phyloP scores from a whole-genome alignment of 2,797 vertebrate species.

The Peromyscus nudipes region DNA sequence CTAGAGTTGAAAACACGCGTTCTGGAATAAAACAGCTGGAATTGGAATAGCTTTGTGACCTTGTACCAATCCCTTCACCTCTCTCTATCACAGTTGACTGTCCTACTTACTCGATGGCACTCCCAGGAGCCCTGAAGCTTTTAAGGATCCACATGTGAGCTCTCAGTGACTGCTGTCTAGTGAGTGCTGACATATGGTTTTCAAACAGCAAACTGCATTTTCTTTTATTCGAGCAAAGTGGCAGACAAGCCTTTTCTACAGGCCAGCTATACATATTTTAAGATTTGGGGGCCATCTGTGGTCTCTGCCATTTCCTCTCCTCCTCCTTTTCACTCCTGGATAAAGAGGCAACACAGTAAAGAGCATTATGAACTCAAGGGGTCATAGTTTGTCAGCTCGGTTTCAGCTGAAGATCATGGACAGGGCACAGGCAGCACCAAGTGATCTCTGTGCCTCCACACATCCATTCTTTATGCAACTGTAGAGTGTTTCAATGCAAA shows the following conservation, averaged over 20 bases:
- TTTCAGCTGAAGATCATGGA: background rate
- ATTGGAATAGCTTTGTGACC: background rate
- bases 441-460: background rate
- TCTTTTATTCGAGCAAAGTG: background rate
- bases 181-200: constrained; percentile 1
- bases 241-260: background rate
- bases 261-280: constrained; percentile 14
- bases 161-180: background rate
- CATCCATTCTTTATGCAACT: background rate
- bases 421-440: background rate
- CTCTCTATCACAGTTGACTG: background rate
- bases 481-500: background rate
- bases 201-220: background rate
- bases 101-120: background rate
- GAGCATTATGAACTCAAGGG: background rate
- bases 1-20: background rate
- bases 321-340: background rate
- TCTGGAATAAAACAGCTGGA: background rate
- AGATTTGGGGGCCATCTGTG: background rate
- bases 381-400: background rate
- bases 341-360: background rate
- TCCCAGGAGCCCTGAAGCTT: background rate
- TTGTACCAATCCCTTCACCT: background rate
- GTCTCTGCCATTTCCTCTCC: background rate
- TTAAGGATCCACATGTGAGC: background rate